These are phyloP conservation scores for Tretioscincus oriximinensis DNA, from an alignment of 2,113 vertebrate genomes.

Conservation along the genomic window DNA sequence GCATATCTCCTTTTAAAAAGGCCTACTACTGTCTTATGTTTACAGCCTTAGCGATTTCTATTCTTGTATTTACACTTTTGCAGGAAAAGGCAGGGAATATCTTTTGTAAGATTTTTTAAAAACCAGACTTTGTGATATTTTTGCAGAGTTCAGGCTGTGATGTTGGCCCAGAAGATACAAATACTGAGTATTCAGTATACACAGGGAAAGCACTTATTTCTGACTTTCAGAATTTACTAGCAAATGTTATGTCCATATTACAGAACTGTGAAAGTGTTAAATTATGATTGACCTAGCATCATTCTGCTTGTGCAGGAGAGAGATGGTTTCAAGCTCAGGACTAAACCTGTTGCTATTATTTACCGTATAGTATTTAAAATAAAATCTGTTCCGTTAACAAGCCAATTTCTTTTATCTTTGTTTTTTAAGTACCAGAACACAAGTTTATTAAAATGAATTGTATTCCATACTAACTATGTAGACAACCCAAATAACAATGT, in stretches of 20 bases:
- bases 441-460: conserved; percentile 5
- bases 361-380: conserved; percentile 53
- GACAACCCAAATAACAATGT: not conserved
- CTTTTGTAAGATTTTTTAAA: conserved; percentile 25
- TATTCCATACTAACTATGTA: not conserved
- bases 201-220: conserved; percentile 31
- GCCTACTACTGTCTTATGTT: not conserved
- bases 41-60: conserved; percentile 15
- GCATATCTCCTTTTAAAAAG: conserved; percentile 5
- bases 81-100: conserved; percentile 30
- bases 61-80: conserved; percentile 12
- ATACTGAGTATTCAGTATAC: conserved; percentile 16
- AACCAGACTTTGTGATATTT: conserved; percentile 22
- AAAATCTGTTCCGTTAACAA: conserved; percentile 50
- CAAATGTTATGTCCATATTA: conserved; percentile 31
- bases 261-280: conserved; percentile 32
- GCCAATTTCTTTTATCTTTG: conserved; percentile 40
- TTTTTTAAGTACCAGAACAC: conserved; percentile 13
- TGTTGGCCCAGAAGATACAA: conserved; percentile 19
- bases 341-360: conserved; percentile 50
- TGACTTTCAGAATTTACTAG: conserved; percentile 26
- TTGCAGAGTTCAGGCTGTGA: conserved; percentile 25
- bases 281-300: conserved; percentile 44
- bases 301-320: conserved; percentile 42
- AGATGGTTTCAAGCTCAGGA: conserved; percentile 56